Evolutionary conservation across 1,140 invertebrate genomes (phyloP), one percentile per base, ranked within the genome.

Genomic region (Drosophila seguyi): DNA sequence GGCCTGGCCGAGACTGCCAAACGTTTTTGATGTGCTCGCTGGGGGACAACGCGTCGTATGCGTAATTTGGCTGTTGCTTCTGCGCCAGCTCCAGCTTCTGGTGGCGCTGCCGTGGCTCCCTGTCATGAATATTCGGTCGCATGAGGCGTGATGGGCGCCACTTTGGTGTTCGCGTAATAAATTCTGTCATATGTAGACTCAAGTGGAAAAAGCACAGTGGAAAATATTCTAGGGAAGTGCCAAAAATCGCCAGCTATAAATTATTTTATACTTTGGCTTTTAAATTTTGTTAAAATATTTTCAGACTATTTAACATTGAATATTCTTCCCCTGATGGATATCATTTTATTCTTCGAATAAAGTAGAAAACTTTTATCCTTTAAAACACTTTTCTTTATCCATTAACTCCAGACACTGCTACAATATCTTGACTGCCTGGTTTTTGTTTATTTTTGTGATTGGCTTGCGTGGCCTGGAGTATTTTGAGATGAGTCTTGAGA

Each of bases 361-460:
- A 16, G 2, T 5, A 10, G 0, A 7, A 16, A 3, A 7, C 3
- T 7, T n/a, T 3, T 7, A 39, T 39, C 2, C 8, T n/a, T 39
- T 39, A 6, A 16, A n/a, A n/a, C 8, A 10, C 8, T 27, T 27
- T 11, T 3, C 25, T 1, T 1, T 11, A n/a, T 27, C 25, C 25
- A 0, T 20, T 20, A 8, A 8, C 48, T 52, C 13, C 11, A 20
- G 6, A 36, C 53, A 63, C 53, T n/a, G 53, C 42, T 18, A 13
- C 45, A 4, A 22, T 16, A 22, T 63, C 53, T 59, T 34, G 48
- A 42, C 61, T 31, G 61, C 55, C 55, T 71, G 6, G 48, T 58
- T 71, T 60, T 71, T 81, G 79, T 81, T 81, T 80, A 66, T 73
- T 65, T 81, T 56, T 75, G 62, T 65, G 78, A 75, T 81, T 75